Evolutionary conservation across 2,113 vertebrate genomes (phyloP), one percentile per base, ranked within the genome.

Genomic region (Silurus asotus): DNA sequence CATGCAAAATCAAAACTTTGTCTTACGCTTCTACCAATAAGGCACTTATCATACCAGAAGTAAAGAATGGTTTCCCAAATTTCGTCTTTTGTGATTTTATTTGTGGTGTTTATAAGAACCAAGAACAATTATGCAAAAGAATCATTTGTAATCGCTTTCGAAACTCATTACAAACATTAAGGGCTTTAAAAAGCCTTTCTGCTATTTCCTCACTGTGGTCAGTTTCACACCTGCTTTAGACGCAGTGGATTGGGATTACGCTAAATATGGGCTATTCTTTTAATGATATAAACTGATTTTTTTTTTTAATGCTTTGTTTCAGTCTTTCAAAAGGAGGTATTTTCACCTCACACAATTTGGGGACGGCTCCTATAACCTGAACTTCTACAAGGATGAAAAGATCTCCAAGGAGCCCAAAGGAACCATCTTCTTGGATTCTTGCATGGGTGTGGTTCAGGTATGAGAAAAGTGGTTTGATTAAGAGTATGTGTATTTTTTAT

Each of bases 361-460:
- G 1, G 98, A 99, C 83, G 98, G 98, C 82, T 99, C 98, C 17
- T 98, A 98, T 92, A 99, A 98, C 90, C 95, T 99, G 77, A 99
- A 98, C 94, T 99, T 99, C 94, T 99, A 98, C 93, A 99, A 99
- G 93, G 98, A 99, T 91, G 98, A 99, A 90, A 99, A 99, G 94
- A 97, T 98, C 93, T 98, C 97, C 87, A 99, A 99, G 91, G 98
- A 99, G 91, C 98, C 98, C 7, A 99, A 99, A 93, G 98, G 98
- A 90, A 99, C 97, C 7, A 99, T 99, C 93, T 99, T 99, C 94
- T 91, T 99, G 90, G 98, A 99, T 93, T 99, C 98, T 19, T 99
- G 98, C 78, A 99, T 99, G 97, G 98, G 98, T 13, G 98, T 99
- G 45, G 95, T 99, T 91, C 97, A 99, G 97, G 98, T 99, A 95